Base-by-base conservation (phyloP, 2,888 invertebrate genomes). In the Galeruca laticollis region DNA sequence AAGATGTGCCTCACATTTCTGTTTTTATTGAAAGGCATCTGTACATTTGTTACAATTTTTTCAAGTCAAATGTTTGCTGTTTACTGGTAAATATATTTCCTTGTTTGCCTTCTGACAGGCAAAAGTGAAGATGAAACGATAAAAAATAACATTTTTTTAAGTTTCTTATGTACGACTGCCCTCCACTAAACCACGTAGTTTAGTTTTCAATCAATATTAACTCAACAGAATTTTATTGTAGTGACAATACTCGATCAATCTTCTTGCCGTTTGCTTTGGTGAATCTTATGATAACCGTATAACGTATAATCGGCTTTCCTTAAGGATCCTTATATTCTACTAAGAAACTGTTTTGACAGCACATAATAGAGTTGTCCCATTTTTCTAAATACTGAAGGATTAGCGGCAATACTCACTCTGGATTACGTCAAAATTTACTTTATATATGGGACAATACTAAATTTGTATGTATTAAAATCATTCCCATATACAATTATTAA, bases 161-260 rank as follows among this genome's bases (percentile, higher is more conserved):
- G 31, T 63, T 62, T 37, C 11, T 26, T 33, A 26, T 61, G 47
- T 47, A 61, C 61, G 47, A 35, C 33, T 62, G 62, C 51, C 62
- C 56, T 43, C 37, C 9, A 40, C 59, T 43, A 21, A 35, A 51
- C 66, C 66, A 66, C 37, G 66, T 66, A 66, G 35, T 66, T 56
- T 37, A 66, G 51, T 66, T 66, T 66, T 66, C 66, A 66, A 66
- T 66, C 66, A 60, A 60, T 59, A 60, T 66, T 60, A 66, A 66
- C 66, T 49, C 66, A 33, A 47, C 57, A 51, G 66, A 66, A 66
- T 59, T 66, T 66, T 59, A 60, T 59, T 66, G 40, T 59, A 51
- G 66, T 60, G 66, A 66, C 59, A 66, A 66, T 66, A 59, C n/a
- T 20, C 51, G 51, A 66, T 66, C 66, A 66, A 66, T 66, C 66